phyloP scores from a whole-genome alignment of 2,797 vertebrate species.

The Typhlichthys subterraneus region DNA sequence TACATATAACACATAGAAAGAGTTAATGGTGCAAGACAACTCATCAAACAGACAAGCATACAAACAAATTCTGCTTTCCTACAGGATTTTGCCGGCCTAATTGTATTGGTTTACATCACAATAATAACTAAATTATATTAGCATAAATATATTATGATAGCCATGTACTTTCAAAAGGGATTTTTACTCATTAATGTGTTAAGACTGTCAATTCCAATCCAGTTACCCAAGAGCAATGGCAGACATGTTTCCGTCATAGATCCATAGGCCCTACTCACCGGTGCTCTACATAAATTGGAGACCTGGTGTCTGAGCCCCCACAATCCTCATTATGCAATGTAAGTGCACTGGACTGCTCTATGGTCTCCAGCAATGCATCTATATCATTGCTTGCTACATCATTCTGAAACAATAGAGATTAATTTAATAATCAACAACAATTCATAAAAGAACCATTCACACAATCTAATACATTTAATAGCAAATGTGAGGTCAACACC shows the following conservation, averaged over 20 bases:
- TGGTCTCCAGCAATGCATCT: slow-evolving; percentile 85
- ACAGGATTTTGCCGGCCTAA: too few relatives aligned
- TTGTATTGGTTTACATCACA: too few relatives aligned
- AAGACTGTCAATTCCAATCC: not conserved
- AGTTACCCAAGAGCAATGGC: not conserved
- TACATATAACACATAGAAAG: too few relatives aligned
- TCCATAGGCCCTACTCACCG: slow-evolving; percentile 73
- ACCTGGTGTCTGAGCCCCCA: slow-evolving; percentile 70
- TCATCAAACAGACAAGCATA: too few relatives aligned
- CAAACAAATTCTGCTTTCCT: too few relatives aligned
- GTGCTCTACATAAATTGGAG: slow-evolving; percentile 90
- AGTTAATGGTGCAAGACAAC: too few relatives aligned
- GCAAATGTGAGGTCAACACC: too few relatives aligned
- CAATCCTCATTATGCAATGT: slow-evolving; percentile 71
- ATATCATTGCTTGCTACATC: slow-evolving; percentile 80
- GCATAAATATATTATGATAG: too few relatives aligned
- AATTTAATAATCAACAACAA: not conserved
- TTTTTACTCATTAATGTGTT: too few relatives aligned
- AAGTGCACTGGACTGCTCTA: slow-evolving; percentile 79
- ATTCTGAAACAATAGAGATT: slow-evolving; percentile 59
- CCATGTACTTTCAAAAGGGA: too few relatives aligned
- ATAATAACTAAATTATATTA: too few relatives aligned
- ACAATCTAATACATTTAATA: too few relatives aligned
- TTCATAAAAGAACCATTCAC: not conserved
- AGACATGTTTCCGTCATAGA: not conserved